Evolutionary conservation across 2,113 vertebrate genomes (phyloP).

Genomic region (Callaeas wilsoni): DNA sequence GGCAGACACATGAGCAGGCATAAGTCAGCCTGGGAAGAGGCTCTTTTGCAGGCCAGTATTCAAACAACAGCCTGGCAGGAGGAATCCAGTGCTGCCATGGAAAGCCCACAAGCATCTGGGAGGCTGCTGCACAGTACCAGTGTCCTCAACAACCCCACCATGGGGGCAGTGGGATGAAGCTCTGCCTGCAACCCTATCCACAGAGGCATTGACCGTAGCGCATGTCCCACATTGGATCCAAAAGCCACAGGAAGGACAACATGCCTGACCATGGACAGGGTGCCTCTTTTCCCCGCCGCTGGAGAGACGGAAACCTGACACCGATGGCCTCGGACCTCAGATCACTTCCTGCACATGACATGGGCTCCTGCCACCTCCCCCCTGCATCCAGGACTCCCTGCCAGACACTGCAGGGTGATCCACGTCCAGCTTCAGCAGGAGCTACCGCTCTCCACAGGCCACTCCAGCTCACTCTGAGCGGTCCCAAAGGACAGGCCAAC

Average conservation of each 20-base stretch:
- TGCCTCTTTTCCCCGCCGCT: fast-evolving
- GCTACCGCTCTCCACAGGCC: background rate
- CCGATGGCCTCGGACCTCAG: fast-evolving
- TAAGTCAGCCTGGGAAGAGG: background rate
- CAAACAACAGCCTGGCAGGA: background rate
- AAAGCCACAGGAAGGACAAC: background rate
- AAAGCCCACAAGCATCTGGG: background rate
- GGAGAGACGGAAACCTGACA: background rate
- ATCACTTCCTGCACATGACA: background rate
- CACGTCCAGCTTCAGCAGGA: background rate
- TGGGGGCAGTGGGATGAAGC: background rate
- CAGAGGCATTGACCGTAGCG: background rate
- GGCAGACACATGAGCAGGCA: background rate
- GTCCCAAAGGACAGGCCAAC: background rate
- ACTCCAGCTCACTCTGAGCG: background rate
- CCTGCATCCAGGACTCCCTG: background rate
- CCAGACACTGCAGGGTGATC: background rate
- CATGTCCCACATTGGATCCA: fast-evolving
- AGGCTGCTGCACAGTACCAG: background rate
- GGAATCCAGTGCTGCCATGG: background rate
- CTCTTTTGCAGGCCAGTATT: background rate
- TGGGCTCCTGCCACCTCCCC: background rate
- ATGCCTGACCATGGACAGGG: background rate
- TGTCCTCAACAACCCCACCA: background rate
- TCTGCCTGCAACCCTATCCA: background rate